These are phyloP conservation scores for Neodiprion lecontei DNA, from an alignment of 1,140 invertebrate species.

Conservation along the genomic window DNA sequence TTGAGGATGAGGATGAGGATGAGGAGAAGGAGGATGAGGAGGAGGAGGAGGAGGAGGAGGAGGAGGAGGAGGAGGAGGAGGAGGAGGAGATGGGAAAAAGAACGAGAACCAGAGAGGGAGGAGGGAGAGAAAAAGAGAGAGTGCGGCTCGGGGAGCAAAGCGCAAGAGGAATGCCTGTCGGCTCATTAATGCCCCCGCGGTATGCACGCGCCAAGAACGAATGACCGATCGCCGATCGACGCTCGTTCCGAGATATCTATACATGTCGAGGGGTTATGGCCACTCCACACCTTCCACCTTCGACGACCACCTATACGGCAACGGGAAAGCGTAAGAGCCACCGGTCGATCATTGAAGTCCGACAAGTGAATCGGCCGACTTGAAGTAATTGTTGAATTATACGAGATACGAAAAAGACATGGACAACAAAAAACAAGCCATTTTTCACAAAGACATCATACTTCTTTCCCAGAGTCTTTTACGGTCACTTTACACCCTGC, in stretches of 20 bases:
- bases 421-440: no score
- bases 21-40: conserved; percentile 18
- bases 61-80: conserved; percentile 23
- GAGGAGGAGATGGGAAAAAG: conserved; percentile 19
- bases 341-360: no score
- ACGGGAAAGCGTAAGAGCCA: no score
- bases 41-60: conserved; percentile 22
- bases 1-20: conserved; percentile 22
- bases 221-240: conserved; percentile 51
- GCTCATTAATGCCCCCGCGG: conserved; percentile 56
- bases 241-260: conserved; percentile 13
- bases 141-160: conserved; percentile 17
- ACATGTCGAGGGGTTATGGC: no score
- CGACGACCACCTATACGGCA: no score
- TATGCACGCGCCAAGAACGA: conserved; percentile 56
- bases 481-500: no score
- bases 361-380: no score
- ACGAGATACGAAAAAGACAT: no score
- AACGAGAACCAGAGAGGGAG: conserved; percentile 14
- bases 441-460: no score
- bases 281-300: no score
- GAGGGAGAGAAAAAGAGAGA: conserved; percentile 21
- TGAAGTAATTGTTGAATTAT: no score
- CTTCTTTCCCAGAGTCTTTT: no score
- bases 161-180: conserved; percentile 51